These are phyloP conservation scores for Pseudomyrmex gracilis DNA, from an alignment of 1,140 invertebrate genomes.

Conservation along the genomic window DNA sequence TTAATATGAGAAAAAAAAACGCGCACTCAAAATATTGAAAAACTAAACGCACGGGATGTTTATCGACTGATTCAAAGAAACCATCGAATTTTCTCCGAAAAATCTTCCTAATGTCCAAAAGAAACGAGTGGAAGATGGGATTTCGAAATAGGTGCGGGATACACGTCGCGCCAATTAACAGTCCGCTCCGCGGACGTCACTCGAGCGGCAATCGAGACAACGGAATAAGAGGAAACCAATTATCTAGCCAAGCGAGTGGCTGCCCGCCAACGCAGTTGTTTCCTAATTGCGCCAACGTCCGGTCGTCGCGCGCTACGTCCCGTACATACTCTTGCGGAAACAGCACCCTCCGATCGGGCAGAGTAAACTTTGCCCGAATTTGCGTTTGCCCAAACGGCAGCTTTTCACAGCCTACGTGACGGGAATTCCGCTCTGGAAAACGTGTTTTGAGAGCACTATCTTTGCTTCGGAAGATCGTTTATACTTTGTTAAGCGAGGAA, in stretches of 20 bases:
- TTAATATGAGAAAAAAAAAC: no score
- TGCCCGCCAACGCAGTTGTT: conserved; percentile 74
- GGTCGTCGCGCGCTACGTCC: conserved; percentile 52
- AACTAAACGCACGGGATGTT: no score
- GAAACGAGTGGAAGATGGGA: conserved; percentile 1
- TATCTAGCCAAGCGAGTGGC: conserved; percentile 67
- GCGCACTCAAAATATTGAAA: no score
- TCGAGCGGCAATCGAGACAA: conserved; percentile 68
- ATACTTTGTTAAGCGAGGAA: conserved; percentile 24
- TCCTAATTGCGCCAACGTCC: conserved; percentile 76
- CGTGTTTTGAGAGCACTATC: conserved; percentile 14
- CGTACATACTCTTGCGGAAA: conserved; percentile 47
- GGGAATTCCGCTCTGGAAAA: conserved; percentile 36
- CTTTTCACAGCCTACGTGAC: conserved; percentile 54
- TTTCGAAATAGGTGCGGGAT: conserved; percentile 58
- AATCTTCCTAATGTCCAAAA: neutral
- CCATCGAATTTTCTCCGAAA: neutral
- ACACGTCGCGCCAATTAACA: conserved; percentile 71
- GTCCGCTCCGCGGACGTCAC: conserved; percentile 68
- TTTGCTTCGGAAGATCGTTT: conserved; percentile 3
- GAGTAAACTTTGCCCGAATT: conserved; percentile 64
- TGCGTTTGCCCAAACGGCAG: conserved; percentile 40
- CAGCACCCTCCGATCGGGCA: conserved; percentile 49
- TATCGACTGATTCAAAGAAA: no score
- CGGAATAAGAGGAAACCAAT: conserved; percentile 76